Conservation (phyloP, 2,113 vertebrate species). For the Esox niger region DNA sequence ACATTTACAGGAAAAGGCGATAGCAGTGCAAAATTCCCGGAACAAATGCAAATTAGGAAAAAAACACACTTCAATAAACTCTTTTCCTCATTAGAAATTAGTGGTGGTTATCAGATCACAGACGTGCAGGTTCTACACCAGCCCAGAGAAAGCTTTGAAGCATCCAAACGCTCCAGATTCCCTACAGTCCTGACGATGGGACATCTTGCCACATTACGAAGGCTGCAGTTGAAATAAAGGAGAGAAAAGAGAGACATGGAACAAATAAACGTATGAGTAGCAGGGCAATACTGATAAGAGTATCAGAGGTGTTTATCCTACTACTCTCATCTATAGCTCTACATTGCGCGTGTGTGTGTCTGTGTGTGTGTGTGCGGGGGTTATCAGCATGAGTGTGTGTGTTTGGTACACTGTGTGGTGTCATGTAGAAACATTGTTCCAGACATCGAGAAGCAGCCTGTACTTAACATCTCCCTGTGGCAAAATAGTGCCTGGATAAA, state of each 20-base stretch:
- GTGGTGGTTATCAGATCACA: slow-evolving; percentile 69
- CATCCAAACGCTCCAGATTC: slow-evolving; percentile 32
- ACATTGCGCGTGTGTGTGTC: slow-evolving; percentile 17
- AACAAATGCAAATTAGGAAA: slow-evolving; percentile 52
- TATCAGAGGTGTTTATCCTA: slow-evolving; percentile 55
- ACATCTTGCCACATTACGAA: slow-evolving; percentile 22
- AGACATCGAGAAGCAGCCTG: slow-evolving; percentile 17
- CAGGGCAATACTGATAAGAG: slow-evolving; percentile 14
- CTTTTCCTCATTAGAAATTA: slow-evolving; percentile 64
- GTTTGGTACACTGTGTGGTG: slow-evolving; percentile 7
- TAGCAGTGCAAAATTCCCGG: not conserved
- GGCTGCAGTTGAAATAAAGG: slow-evolving; percentile 59
- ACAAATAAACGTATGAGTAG: not conserved
- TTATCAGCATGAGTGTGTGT: too few relatives aligned
- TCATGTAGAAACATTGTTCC: slow-evolving; percentile 34
- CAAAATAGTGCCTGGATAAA: slow-evolving; percentile 13
- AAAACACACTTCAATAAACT: slow-evolving; percentile 52
- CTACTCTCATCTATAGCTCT: slow-evolving; percentile 46
- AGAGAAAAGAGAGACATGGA: slow-evolving; percentile 40
- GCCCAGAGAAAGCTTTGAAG: slow-evolving; percentile 43
- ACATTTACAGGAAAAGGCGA: not conserved
- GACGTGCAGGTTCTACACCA: slow-evolving; percentile 11
- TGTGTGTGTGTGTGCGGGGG: too few relatives aligned
- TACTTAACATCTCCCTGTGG: slow-evolving; percentile 20
- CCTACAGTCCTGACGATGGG: slow-evolving; percentile 37